These are phyloP conservation scores for Sebastes steindachneri DNA, from an alignment of 2,797 vertebrate species.

Conservation along the genomic window DNA sequence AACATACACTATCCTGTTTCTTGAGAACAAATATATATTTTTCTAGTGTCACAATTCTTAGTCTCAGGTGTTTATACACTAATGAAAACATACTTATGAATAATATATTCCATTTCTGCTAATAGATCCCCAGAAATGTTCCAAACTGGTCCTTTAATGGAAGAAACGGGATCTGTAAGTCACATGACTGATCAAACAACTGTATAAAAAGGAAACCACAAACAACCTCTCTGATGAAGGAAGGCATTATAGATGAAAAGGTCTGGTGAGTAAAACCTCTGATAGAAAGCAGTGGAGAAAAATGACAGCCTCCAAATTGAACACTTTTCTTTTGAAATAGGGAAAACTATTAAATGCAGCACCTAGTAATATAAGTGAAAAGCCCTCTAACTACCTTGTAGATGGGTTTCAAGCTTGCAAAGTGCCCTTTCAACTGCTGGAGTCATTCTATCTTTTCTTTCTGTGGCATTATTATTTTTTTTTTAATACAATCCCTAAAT, in stretches of 20 bases:
- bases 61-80: too few species aligned
- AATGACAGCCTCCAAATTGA: neutral
- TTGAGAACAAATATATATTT: neutral
- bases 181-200: neutral
- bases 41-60: too few species aligned
- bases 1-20: neutral
- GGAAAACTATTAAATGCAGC: neutral
- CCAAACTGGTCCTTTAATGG: too few species aligned
- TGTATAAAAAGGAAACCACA: neutral
- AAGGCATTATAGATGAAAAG: neutral
- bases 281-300: neutral
- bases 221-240: neutral
- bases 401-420: neutral
- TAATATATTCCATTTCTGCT: too few species aligned
- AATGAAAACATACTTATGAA: too few species aligned
- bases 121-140: too few species aligned
- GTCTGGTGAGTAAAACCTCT: neutral
- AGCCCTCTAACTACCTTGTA: neutral
- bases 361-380: neutral
- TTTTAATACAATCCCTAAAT: neutral
- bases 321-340: neutral
- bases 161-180: neutral
- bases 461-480: neutral
- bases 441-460: neutral
- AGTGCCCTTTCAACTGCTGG: neutral